phyloP scores from a whole-genome alignment of 2,888 invertebrate genomes.

The Autographa gamma region DNA sequence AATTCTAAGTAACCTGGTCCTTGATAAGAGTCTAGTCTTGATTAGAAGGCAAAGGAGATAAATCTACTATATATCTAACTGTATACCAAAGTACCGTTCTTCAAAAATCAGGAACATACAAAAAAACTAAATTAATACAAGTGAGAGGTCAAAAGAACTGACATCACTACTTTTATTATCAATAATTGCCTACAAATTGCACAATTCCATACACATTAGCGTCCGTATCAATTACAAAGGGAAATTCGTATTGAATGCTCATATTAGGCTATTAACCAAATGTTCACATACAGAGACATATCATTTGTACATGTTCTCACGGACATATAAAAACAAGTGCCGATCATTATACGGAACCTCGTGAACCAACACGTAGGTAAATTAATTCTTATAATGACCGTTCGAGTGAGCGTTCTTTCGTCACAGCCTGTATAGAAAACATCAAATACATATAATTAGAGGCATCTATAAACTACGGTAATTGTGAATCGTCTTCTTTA shows the following conservation, averaged over 20 bases:
- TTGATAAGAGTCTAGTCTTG: neutral
- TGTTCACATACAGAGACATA: slow-evolving; percentile 77
- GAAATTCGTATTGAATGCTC: slow-evolving; percentile 66
- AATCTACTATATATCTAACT: slow-evolving; percentile 15
- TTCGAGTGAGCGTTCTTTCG: slow-evolving; percentile 84
- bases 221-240: slow-evolving; percentile 75
- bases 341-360: slow-evolving; percentile 84
- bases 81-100: slow-evolving; percentile 13
- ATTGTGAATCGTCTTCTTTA: slow-evolving; percentile 86
- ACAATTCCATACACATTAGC: slow-evolving; percentile 65
- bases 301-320: slow-evolving; percentile 85
- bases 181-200: slow-evolving; percentile 63
- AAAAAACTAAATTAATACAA: slow-evolving; percentile 31
- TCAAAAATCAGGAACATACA: slow-evolving; percentile 42
- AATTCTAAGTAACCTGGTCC: neutral
- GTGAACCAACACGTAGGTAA: slow-evolving; percentile 88
- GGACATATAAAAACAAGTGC: slow-evolving; percentile 82
- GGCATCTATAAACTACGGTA: slow-evolving; percentile 87
- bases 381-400: slow-evolving; percentile 88
- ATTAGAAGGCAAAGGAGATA: neutral
- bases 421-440: slow-evolving; percentile 87
- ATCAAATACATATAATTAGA: slow-evolving; percentile 88
- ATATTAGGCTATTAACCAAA: slow-evolving; percentile 77
- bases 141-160: slow-evolving; percentile 57
- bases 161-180: slow-evolving; percentile 56